Evolutionary conservation across 2,113 vertebrate genomes (phyloP).

Genomic region (Brachirus orientalis): DNA sequence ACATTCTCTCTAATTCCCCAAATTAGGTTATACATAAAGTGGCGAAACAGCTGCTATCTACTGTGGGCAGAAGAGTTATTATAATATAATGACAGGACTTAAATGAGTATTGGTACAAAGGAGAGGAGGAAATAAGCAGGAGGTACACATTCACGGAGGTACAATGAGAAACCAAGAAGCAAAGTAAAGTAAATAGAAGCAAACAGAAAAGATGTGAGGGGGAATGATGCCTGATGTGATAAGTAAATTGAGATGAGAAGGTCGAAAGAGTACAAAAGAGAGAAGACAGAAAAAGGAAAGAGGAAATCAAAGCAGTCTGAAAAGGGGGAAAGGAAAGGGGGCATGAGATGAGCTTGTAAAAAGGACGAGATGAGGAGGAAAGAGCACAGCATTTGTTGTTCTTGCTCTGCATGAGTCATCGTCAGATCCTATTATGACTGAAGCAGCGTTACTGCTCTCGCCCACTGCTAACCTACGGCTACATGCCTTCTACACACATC

Average conservation of each 20-base stretch:
- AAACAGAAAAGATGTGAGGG: constrained; percentile 23
- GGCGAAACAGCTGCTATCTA: background rate
- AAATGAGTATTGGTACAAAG: constrained; percentile 1
- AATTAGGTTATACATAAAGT: background rate
- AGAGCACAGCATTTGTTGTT: constrained; percentile 58
- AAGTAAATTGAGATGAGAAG: constrained; percentile 23
- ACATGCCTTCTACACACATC: constrained; percentile 50
- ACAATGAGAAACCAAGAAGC: background rate
- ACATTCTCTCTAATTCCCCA: background rate
- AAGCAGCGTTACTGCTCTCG: constrained; percentile 66
- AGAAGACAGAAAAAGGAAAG: constrained; percentile 5
- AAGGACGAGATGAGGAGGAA: constrained; percentile 36
- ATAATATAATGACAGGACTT: background rate
- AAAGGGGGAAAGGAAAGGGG: constrained; percentile 10
- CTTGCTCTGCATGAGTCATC: constrained; percentile 66
- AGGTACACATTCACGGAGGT: background rate
- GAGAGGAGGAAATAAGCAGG: background rate
- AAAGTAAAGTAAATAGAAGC: constrained; percentile 12
- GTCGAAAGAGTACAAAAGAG: constrained; percentile 4
- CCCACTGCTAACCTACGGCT: constrained; percentile 73
- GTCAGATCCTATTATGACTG: constrained; percentile 74
- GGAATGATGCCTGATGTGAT: constrained; percentile 32
- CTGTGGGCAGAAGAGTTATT: background rate
- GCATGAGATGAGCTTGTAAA: constrained; percentile 23
- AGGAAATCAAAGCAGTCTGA: constrained; percentile 21